phyloP scores from a whole-genome alignment of 2,888 invertebrate genomes.

The Papilio protenor region DNA sequence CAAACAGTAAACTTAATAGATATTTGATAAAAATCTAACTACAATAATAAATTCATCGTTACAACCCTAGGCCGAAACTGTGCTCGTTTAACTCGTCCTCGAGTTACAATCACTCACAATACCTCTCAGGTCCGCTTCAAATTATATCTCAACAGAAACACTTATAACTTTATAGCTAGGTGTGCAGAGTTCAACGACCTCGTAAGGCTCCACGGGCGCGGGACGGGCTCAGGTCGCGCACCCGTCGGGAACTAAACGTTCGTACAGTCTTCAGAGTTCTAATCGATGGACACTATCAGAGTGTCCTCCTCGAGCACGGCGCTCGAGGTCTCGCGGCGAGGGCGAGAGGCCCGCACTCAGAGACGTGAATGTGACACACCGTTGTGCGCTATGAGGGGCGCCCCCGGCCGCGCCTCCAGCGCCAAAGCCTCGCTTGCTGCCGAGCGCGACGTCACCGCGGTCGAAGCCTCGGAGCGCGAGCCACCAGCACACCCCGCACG shows the following conservation, averaged over 20 bases:
- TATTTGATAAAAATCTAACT: slow-evolving; percentile 71
- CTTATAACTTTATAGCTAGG: slow-evolving; percentile 13
- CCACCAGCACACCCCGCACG: slow-evolving; percentile 50
- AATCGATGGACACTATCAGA: slow-evolving; percentile 73
- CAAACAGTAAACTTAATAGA: slow-evolving; percentile 71
- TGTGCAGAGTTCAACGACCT: slow-evolving; percentile 17
- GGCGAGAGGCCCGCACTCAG: slow-evolving; percentile 75
- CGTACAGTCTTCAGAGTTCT: slow-evolving; percentile 50
- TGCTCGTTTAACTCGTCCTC: slow-evolving; percentile 49
- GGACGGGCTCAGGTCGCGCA: slow-evolving; percentile 68
- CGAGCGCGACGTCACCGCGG: slow-evolving; percentile 80
- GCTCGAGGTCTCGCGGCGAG: slow-evolving; percentile 62
- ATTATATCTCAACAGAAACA: slow-evolving; percentile 28
- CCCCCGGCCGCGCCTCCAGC: slow-evolving; percentile 62
- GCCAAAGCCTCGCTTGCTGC: slow-evolving; percentile 69
- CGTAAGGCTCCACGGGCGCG: slow-evolving; percentile 52
- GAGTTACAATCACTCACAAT: slow-evolving; percentile 52
- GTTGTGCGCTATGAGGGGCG: slow-evolving; percentile 71
- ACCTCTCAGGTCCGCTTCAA: slow-evolving; percentile 46
- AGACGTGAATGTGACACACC: slow-evolving; percentile 73
- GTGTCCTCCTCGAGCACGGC: slow-evolving; percentile 70
- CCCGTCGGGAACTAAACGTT: slow-evolving; percentile 47
- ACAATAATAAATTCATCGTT: slow-evolving; percentile 80
- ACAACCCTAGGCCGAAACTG: slow-evolving; percentile 72
- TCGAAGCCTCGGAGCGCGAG: slow-evolving; percentile 79